A percentile compares a stretch with the other conserved stretches of the same genome.
Conservation (phyloP, 1,140 invertebrate species). For the Zaprionus ornatus region DNA sequence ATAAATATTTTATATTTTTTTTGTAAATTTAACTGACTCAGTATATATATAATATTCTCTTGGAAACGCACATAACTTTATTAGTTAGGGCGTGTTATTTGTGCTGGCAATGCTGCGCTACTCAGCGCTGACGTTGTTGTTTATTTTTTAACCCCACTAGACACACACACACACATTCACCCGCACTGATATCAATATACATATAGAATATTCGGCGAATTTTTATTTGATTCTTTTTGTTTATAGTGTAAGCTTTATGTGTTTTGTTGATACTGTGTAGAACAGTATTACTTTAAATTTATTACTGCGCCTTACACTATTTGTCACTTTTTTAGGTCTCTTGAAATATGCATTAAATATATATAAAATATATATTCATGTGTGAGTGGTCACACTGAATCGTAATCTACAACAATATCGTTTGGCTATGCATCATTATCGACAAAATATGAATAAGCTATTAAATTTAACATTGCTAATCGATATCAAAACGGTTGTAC, state of each 20-base stretch:
- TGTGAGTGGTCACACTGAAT: slow-evolving; percentile 20
- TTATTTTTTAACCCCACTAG: slow-evolving; percentile 67
- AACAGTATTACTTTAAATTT: neutral
- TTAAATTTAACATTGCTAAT: neutral
- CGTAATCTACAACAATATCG: slow-evolving; percentile 8
- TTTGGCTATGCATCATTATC: neutral
- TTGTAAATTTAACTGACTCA: neutral
- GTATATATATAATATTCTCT: neutral
- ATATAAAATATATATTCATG: slow-evolving; percentile 12
- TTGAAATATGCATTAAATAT: slow-evolving; percentile 14
- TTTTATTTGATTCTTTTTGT: slow-evolving; percentile 3
- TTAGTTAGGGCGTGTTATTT: slow-evolving; percentile 53
- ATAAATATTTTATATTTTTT: neutral
- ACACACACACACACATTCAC: slow-evolving; percentile 36
- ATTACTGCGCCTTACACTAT: neutral
- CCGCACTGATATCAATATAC: slow-evolving; percentile 13
- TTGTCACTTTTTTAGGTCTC: slow-evolving; percentile 8
- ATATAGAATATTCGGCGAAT: slow-evolving; percentile 35
- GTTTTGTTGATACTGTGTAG: neutral
- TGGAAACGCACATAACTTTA: slow-evolving; percentile 3
- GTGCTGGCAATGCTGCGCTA: slow-evolving; percentile 67
- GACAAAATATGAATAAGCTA: neutral
- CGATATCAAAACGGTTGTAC: neutral
- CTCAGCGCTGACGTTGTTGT: slow-evolving; percentile 64
- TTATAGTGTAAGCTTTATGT: neutral